Evolutionary conservation across 2,888 invertebrate genomes (phyloP).

Genomic region (Diogma glabrata): DNA sequence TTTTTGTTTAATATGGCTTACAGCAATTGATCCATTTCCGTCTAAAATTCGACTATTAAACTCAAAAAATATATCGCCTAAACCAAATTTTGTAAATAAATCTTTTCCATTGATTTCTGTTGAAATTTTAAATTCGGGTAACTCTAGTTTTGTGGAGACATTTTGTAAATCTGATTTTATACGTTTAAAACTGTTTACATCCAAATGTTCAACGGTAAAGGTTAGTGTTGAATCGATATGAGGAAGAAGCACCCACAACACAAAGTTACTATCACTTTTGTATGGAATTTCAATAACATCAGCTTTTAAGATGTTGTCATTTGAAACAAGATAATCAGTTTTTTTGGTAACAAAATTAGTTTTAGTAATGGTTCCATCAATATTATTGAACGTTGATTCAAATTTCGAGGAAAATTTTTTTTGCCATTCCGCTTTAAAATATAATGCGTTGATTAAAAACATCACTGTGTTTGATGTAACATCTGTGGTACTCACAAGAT

Average conservation of each 20-base stretch:
- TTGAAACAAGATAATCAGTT: background rate
- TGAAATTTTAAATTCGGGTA: background rate
- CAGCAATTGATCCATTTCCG: background rate
- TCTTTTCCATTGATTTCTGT: slow-evolving; percentile 4
- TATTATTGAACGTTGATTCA: background rate
- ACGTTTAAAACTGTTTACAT: background rate
- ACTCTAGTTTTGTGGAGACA: background rate
- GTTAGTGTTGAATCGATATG: background rate
- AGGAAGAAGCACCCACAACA: background rate
- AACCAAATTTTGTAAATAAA: no score
- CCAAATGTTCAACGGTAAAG: background rate
- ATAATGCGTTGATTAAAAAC: background rate
- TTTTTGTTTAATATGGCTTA: background rate
- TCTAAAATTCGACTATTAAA: no score
- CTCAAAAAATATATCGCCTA: background rate
- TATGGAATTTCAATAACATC: background rate
- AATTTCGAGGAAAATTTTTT: background rate
- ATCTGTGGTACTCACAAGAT: background rate
- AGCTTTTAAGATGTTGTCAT: background rate
- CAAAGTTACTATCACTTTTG: background rate
- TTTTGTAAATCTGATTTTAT: background rate
- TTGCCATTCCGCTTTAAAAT: background rate
- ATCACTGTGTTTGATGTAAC: background rate
- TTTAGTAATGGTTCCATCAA: background rate
- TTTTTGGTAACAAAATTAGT: background rate